These are phyloP conservation scores for Pluvialis apricaria DNA, from an alignment of 2,113 vertebrate species.

Conservation along the genomic window DNA sequence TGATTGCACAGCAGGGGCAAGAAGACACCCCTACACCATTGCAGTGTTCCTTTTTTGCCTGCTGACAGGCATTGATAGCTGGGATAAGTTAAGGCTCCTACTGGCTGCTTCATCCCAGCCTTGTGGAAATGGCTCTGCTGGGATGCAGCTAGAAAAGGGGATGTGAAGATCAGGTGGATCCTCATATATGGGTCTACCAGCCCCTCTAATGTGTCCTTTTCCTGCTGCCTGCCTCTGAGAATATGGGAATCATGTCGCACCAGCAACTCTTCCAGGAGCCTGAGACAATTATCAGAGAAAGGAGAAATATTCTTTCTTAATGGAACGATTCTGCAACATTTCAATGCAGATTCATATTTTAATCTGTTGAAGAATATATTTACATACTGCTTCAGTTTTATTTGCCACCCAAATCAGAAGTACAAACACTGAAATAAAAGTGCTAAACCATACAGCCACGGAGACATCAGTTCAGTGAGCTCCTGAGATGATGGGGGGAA, in stretches of 20 bases:
- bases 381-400: not conserved
- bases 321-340: not conserved
- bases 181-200: not conserved
- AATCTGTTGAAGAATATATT: not conserved
- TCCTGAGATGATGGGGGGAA: rapidly evolving
- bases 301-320: not conserved
- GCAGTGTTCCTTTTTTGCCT: not conserved
- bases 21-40: not conserved
- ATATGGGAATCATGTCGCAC: not conserved
- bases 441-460: not conserved
- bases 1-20: not conserved
- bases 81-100: not conserved
- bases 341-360: not conserved
- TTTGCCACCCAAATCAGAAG: not conserved
- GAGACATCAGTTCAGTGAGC: not conserved
- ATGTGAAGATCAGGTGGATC: not conserved
- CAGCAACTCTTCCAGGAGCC: not conserved
- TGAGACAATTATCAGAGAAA: not conserved
- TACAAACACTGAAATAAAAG: not conserved
- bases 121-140: not conserved
- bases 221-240: not conserved
- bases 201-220: not conserved
- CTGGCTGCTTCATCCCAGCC: too few relatives aligned
- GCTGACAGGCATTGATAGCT: not conserved
- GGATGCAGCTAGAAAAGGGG: not conserved